A percentile compares a stretch with the other conserved stretches of the same genome.
phyloP scores from a whole-genome alignment of 2,797 vertebrate genomes.

The Tamandua tetradactyla region DNA sequence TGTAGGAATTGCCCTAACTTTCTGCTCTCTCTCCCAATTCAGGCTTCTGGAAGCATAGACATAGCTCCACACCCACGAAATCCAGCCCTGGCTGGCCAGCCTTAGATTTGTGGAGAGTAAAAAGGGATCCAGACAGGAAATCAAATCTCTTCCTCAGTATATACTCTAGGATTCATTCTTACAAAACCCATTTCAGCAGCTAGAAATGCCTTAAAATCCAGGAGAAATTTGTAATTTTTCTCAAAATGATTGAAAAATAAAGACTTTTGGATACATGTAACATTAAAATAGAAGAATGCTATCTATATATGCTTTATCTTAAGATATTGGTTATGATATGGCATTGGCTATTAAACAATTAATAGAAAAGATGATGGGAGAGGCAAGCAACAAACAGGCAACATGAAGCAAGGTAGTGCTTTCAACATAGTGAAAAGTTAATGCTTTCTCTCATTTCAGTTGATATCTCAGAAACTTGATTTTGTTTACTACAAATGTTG shows the following conservation, averaged over 20 bases:
- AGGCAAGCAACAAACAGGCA: neutral
- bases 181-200: neutral
- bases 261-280: neutral
- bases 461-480: neutral
- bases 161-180: neutral
- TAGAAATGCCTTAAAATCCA: conserved; percentile 9
- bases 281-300: neutral
- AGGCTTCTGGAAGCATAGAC: neutral
- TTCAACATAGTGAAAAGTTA: neutral
- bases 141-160: neutral
- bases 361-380: neutral
- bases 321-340: neutral
- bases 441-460: neutral
- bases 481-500: neutral
- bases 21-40: neutral
- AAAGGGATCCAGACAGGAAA: neutral
- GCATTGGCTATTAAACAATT: neutral
- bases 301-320: neutral
- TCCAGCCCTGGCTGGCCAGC: neutral
- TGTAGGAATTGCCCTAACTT: neutral
- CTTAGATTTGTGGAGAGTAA: neutral
- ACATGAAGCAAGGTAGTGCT: neutral
- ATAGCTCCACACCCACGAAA: neutral
- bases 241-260: neutral
- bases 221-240: neutral